These are phyloP conservation scores for Phalacrocorax brasilianus DNA, from an alignment of 2,113 vertebrate species.

Conservation along the genomic window DNA sequence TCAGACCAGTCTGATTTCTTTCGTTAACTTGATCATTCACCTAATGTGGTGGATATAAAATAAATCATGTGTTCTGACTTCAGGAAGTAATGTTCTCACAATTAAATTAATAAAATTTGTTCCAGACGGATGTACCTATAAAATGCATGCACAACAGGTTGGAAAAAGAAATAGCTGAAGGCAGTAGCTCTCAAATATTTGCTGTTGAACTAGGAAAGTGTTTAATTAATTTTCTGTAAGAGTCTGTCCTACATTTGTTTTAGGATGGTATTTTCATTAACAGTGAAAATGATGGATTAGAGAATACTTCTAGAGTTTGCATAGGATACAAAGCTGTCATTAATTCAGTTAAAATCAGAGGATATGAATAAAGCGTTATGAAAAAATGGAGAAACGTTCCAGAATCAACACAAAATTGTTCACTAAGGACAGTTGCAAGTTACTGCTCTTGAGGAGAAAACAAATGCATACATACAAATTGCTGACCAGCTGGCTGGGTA, in stretches of 20 bases:
- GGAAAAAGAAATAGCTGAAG: conserved; percentile 12
- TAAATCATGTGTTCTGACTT: not conserved
- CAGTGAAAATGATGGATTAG: not conserved
- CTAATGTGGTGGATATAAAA: not conserved
- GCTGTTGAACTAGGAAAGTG: not conserved
- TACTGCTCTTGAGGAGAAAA: not conserved
- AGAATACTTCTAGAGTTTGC: not conserved
- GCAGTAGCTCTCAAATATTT: not conserved
- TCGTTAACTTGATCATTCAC: not conserved
- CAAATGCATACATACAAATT: not conserved
- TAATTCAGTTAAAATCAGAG: not conserved
- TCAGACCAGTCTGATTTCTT: not conserved
- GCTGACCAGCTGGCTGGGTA: not conserved
- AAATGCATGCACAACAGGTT: not conserved
- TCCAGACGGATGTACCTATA: conserved; percentile 10
- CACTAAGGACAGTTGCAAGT: not conserved
- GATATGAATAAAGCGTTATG: not conserved
- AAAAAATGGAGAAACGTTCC: not conserved
- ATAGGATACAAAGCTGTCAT: not conserved
- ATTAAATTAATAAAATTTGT: not conserved
- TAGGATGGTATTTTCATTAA: conserved; percentile 1
- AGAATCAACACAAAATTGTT: not conserved
- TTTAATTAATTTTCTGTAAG: not conserved
- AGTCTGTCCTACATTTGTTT: not conserved
- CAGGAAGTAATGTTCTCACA: not conserved